Conservation (phyloP, 1,140 invertebrate species). For the Macrostomum lignano region DNA sequence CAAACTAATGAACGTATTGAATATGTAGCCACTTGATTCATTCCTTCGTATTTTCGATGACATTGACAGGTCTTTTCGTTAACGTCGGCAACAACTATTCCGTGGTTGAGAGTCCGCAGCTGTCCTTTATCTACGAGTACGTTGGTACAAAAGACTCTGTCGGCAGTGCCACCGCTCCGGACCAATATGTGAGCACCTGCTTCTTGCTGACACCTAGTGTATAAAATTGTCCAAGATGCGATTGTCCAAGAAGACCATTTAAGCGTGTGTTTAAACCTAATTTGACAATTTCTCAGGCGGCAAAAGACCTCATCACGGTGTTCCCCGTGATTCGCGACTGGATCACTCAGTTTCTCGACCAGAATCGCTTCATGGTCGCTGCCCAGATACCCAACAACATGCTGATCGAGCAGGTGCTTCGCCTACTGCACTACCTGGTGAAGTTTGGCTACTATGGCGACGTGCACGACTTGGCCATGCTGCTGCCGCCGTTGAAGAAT, state of each 20-base stretch:
- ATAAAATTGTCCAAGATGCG: background rate
- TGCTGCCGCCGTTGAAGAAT: conserved; percentile 8
- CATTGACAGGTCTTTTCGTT: conserved; percentile 24
- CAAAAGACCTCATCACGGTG: conserved; percentile 10
- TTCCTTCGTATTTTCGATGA: too few species aligned
- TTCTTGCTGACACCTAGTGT: background rate
- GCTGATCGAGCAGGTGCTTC: conserved; percentile 15
- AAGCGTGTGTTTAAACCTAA: background rate
- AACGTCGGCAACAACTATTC: conserved; percentile 21
- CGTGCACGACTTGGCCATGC: conserved; percentile 6
- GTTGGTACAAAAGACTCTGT: conserved; percentile 9
- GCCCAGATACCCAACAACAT: conserved; percentile 19
- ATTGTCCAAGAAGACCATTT: background rate
- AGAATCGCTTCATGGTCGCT: conserved; percentile 21
- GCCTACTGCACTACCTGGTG: conserved; percentile 9
- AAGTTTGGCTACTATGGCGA: conserved; percentile 10
- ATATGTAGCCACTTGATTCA: too few species aligned
- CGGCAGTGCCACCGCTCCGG: background rate
- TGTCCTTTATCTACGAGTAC: conserved; percentile 24
- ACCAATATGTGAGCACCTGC: background rate
- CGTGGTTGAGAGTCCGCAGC: conserved; percentile 17
- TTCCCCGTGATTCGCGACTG: conserved; percentile 14
- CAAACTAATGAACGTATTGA: too few species aligned
- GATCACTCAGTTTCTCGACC: conserved; percentile 17
- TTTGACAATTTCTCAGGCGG: conserved; percentile 8